These are phyloP conservation scores for Lasioglossum pauxillum DNA, from an alignment of 2,888 invertebrate genomes.

Conservation along the genomic window DNA sequence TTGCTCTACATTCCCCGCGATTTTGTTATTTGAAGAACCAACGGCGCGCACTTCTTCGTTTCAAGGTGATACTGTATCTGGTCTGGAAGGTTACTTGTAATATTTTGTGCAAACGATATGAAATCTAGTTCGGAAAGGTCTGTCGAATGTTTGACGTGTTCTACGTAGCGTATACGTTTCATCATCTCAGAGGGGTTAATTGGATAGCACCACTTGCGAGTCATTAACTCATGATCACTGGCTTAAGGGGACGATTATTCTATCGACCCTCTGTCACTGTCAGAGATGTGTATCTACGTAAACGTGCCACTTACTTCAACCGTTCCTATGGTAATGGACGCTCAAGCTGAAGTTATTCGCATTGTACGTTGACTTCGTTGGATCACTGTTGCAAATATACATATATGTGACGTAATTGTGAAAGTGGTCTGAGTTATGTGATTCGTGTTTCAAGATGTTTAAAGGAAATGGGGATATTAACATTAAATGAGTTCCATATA, in stretches of 20 bases:
- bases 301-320: constrained; percentile 6
- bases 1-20: neutral
- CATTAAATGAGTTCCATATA: too few relatives aligned
- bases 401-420: too few relatives aligned
- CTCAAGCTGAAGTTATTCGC: neutral
- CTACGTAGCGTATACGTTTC: neutral
- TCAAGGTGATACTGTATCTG: too few relatives aligned
- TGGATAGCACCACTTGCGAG: neutral
- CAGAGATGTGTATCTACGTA: neutral
- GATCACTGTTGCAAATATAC: neutral
- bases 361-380: neutral
- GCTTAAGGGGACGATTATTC: constrained; percentile 6
- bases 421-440: too few relatives aligned
- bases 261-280: constrained; percentile 6
- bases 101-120: too few relatives aligned
- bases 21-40: neutral
- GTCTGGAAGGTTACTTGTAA: too few relatives aligned
- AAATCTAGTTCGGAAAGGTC: neutral
- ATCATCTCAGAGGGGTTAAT: neutral
- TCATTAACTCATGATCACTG: constrained; percentile 2
- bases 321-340: neutral
- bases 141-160: neutral
- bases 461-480: too few relatives aligned
- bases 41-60: neutral
- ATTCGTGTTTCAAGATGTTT: too few relatives aligned